Percentiles rank a stretch among this genome's conserved stretches.
These are phyloP conservation scores for Glaucidium brasilianum DNA, from an alignment of 2,113 vertebrate species.

Conservation along the genomic window DNA sequence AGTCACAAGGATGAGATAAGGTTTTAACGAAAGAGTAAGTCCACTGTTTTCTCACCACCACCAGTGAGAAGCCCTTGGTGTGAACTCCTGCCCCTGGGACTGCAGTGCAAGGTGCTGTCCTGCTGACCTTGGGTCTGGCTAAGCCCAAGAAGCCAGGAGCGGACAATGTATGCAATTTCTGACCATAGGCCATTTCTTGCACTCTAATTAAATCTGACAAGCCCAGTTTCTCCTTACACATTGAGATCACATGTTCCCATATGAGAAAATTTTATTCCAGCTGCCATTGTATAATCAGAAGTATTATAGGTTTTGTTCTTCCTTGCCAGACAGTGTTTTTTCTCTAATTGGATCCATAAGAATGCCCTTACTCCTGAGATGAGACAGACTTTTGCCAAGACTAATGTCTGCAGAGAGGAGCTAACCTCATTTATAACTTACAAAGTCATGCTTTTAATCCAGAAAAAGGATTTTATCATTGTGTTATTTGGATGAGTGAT, in stretches of 20 bases:
- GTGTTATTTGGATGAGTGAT: neutral
- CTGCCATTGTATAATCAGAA: slow-evolving; percentile 44
- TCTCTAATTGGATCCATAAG: slow-evolving; percentile 62
- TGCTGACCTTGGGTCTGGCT: neutral
- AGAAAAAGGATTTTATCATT: neutral
- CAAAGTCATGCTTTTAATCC: neutral
- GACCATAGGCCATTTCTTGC: neutral
- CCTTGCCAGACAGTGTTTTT: slow-evolving; percentile 45
- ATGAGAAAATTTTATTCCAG: slow-evolving; percentile 34
- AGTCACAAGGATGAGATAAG: neutral
- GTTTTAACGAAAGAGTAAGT: neutral
- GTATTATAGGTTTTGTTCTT: slow-evolving; percentile 11
- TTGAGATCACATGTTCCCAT: slow-evolving; percentile 2
- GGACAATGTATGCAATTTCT: neutral
- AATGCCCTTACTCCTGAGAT: slow-evolving; percentile 48
- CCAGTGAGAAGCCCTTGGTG: neutral
- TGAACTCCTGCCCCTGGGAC: neutral
- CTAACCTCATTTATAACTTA: slow-evolving; percentile 4
- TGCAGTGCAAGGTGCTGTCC: neutral
- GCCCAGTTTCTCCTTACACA: slow-evolving; percentile 1
- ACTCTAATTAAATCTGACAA: slow-evolving; percentile 43
- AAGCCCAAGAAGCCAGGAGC: neutral
- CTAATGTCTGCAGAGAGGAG: neutral
- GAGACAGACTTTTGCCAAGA: slow-evolving; percentile 10
- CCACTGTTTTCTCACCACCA: neutral